These are phyloP conservation scores for Diceros bicornis DNA, from an alignment of 2,797 vertebrate species.

Conservation along the genomic window DNA sequence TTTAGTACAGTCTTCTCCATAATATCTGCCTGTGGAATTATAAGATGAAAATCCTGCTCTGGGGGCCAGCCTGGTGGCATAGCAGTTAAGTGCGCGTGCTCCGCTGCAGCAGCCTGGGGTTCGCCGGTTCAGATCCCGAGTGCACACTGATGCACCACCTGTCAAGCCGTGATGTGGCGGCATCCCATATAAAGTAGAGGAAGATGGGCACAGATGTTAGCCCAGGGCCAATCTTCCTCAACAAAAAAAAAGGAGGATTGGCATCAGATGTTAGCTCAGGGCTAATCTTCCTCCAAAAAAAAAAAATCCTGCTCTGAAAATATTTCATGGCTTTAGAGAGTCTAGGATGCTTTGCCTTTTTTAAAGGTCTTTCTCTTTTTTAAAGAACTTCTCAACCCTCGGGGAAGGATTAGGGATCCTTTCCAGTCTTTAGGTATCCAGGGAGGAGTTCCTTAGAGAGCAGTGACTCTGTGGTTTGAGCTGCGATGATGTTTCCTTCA, in stretches of 20 bases:
- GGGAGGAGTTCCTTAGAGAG: neutral
- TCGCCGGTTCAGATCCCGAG: no score
- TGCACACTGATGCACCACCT: no score
- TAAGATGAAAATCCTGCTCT: neutral
- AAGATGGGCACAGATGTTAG: no score
- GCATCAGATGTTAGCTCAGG: no score
- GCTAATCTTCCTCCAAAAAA: no score
- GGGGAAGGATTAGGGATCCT: neutral
- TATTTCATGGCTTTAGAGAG: neutral
- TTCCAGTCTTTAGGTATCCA: neutral
- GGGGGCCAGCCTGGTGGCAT: neutral
- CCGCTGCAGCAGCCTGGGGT: no score
- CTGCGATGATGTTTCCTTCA: neutral
- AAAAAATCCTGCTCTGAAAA: conserved; percentile 43
- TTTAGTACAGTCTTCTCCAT: neutral
- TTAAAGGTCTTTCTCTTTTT: neutral
- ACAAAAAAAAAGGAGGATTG: no score
- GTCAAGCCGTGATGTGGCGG: no score
- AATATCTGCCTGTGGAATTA: neutral
- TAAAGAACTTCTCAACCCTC: neutral
- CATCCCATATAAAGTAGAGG: no score
- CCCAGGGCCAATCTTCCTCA: no score
- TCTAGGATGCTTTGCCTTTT: neutral
- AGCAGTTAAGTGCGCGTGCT: no score
- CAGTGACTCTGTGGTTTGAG: neutral